These are phyloP conservation scores for Pongo abelii DNA, from an alignment of 2,113 vertebrate species.

Conservation along the genomic window DNA sequence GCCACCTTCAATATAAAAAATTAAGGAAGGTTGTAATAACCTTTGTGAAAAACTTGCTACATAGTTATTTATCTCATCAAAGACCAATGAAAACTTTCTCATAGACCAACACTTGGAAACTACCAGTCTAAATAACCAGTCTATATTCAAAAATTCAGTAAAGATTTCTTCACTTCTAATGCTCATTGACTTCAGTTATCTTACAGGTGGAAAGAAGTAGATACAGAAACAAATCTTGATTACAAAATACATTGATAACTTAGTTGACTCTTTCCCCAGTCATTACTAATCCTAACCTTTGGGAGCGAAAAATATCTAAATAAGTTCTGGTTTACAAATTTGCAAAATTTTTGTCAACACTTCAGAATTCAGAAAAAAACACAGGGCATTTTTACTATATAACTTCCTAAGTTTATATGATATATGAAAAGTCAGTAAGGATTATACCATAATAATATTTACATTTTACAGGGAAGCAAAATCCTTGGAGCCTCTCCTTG, in stretches of 20 bases:
- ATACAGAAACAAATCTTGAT: background rate
- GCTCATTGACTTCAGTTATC: background rate
- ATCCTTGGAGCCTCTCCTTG: conserved; percentile 15
- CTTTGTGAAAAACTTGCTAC: background rate
- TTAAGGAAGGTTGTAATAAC: background rate
- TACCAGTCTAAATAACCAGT: background rate
- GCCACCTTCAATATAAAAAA: conserved; percentile 8
- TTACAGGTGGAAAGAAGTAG: background rate
- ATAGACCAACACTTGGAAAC: conserved; percentile 7
- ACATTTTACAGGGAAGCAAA: conserved; percentile 28
- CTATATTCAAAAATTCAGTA: background rate
- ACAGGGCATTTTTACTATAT: background rate
- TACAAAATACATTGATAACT: background rate
- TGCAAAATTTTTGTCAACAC: conserved; percentile 25
- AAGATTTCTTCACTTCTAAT: background rate
- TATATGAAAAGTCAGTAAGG: background rate
- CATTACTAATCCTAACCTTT: conserved; percentile 12
- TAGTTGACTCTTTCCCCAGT: background rate
- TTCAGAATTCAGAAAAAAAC: conserved; percentile 28
- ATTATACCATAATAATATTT: conserved; percentile 22
- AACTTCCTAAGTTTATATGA: background rate
- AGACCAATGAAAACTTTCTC: background rate
- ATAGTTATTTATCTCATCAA: conserved; percentile 5
- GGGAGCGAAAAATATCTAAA: conserved; percentile 15
- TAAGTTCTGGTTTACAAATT: conserved; percentile 22